phyloP scores from a whole-genome alignment of 35 echinoderm and acorn worm species.

The Diadema setosum region DNA sequence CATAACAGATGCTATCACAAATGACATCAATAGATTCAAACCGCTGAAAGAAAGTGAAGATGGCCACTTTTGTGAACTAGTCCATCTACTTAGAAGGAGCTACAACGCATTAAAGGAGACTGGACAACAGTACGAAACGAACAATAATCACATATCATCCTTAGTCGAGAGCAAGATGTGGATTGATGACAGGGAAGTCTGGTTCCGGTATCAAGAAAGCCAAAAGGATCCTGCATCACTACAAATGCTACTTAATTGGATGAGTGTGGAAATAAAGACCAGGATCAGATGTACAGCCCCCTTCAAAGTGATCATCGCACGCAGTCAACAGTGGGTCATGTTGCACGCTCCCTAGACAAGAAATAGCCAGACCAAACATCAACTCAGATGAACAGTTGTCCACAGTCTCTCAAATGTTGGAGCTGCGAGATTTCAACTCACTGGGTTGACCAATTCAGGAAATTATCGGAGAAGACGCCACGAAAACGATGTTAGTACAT shows the following conservation, averaged over 20 bases:
- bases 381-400: too few species aligned
- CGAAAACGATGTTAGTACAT: too few species aligned
- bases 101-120: constrained; percentile 31
- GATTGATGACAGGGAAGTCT: constrained; percentile 18
- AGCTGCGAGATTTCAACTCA: too few species aligned
- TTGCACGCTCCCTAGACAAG: too few species aligned
- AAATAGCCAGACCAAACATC: too few species aligned
- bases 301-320: too few species aligned
- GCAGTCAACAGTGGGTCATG: too few species aligned
- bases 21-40: background rate
- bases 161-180: background rate
- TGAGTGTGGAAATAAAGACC: constrained; percentile 29
- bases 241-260: constrained; percentile 12
- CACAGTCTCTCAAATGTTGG: too few species aligned
- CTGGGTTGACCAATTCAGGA: too few species aligned
- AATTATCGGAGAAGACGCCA: too few species aligned
- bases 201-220: constrained; percentile 5
- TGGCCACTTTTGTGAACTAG: constrained; percentile 24
- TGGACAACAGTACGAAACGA: background rate
- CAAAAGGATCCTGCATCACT: background rate
- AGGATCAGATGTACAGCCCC: constrained; percentile 15
- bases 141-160: background rate
- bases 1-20: constrained; percentile 24
- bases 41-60: background rate
- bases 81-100: constrained; percentile 25